phyloP scores from a whole-genome alignment of 2,888 invertebrate genomes.

The Pharmacophagus antenor region DNA sequence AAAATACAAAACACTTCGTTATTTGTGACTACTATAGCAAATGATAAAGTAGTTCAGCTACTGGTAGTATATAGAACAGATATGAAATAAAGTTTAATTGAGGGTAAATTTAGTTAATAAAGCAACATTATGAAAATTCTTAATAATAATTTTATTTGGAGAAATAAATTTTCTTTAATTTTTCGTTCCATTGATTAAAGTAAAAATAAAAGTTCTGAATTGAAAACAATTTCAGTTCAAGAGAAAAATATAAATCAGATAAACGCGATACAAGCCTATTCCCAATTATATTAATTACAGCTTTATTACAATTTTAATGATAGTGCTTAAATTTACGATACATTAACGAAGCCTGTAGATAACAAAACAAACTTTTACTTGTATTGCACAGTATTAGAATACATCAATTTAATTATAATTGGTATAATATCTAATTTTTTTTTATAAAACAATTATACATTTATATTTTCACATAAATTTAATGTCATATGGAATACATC shows the following conservation, averaged over 20 bases:
- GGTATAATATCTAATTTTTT: constrained; percentile 55
- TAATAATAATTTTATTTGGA: constrained; percentile 72
- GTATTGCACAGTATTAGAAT: constrained; percentile 76
- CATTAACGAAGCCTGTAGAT: constrained; percentile 59
- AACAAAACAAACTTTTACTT: constrained; percentile 62
- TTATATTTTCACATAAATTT: constrained; percentile 31
- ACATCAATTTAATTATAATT: constrained; percentile 54
- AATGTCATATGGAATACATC: constrained; percentile 32
- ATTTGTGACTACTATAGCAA: too few relatives aligned
- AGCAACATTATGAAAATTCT: constrained; percentile 59
- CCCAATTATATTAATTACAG: constrained; percentile 68
- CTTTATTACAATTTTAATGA: constrained; percentile 72
- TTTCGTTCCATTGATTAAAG: constrained; percentile 55
- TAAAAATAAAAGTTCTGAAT: constrained; percentile 52
- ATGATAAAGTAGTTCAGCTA: too few relatives aligned
- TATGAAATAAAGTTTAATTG: background rate
- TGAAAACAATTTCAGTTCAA: constrained; percentile 48
- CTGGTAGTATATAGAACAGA: too few relatives aligned
- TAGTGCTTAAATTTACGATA: constrained; percentile 60
- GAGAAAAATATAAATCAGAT: constrained; percentile 65
- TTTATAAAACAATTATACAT: constrained; percentile 47
- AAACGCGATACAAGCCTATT: constrained; percentile 70
- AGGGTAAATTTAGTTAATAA: background rate
- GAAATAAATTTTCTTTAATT: constrained; percentile 65
- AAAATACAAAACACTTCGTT: too few relatives aligned